Evolutionary conservation across 2,113 vertebrate genomes (phyloP), one percentile per base, ranked within the genome.

Genomic region (Heterochromis multidens): DNA sequence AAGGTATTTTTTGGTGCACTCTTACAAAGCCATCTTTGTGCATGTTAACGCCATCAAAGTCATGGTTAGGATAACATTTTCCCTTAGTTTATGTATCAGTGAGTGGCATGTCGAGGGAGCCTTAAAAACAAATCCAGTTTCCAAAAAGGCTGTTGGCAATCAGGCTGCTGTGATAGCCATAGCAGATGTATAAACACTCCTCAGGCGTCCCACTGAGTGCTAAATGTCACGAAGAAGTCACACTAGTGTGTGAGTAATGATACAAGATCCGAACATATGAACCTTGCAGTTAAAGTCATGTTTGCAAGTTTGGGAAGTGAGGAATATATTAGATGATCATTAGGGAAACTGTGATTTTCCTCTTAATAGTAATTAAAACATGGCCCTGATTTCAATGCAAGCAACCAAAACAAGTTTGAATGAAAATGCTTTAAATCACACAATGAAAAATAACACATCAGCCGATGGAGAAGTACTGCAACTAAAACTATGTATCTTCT

Each of bases 141-240:
- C 91, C 90, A 87, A 80, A 85, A 77, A 59, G 77, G 59, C 81
- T 43, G 82, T 52, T 61, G 61, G 67, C 56, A 80, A 77, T 87
- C 23, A 74, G 52, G 86, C 72, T 85, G 70, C 79, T 72, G 3
- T 86, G 81, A 90, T 93, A 86, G 88, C 58, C 70, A 61, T 77
- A 87, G 65, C 90, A 94, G 89, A 94, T 91, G 92, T 92, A 74
- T 80, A 86, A 92, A 88, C 80, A 91, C 81, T 86, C 77, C 49
- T 80, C 37, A 12, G 79, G 81, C 80, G 57, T 87, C 91, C 88
- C 61, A 79, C 84, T 77, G 91, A 88, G 91, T 79, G 87, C 74
- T 88, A 85, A 87, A 87, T 85, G 86, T 74, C 85, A 79, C 31
- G 9, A 86, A 79, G 40, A 86, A 79, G 82, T 70, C 76, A 77